These are phyloP conservation scores for Himalopsyche japonica DNA, from an alignment of 2,888 invertebrate species.

Conservation along the genomic window DNA sequence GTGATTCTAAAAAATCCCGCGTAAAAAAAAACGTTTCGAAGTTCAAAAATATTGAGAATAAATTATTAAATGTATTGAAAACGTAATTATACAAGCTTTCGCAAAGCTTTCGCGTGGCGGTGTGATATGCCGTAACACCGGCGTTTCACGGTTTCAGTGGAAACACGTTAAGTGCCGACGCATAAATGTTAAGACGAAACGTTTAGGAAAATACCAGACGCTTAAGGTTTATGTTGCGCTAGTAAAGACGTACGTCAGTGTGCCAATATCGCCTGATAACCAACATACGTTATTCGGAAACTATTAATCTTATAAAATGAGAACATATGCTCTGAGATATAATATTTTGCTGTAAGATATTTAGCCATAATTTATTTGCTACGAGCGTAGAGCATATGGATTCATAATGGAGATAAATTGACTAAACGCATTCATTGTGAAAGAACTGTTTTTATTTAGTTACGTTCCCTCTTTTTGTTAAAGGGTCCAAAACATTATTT, in stretches of 20 bases:
- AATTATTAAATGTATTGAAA: no score
- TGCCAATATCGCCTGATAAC: neutral
- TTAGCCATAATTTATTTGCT: neutral
- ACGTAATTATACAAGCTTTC: neutral
- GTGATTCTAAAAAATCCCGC: no score
- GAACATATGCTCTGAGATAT: no score
- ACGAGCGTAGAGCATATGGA: no score
- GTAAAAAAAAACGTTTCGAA: no score
- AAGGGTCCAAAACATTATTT: no score
- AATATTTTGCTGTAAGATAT: no score
- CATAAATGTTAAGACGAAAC: neutral
- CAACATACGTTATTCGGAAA: neutral
- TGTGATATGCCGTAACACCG: neutral
- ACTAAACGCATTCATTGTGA: no score
- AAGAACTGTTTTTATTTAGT: no score
- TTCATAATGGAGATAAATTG: no score
- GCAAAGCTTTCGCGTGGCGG: neutral
- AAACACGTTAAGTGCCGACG: neutral
- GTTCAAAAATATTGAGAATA: no score
- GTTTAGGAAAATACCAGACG: neutral
- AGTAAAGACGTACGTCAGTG: neutral
- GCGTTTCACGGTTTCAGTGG: neutral
- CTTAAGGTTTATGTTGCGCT: neutral
- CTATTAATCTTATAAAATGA: neutral
- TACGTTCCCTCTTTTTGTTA: no score